These are phyloP conservation scores for Tenrec ecaudatus DNA, from an alignment of 2,113 vertebrate species.

Conservation along the genomic window DNA sequence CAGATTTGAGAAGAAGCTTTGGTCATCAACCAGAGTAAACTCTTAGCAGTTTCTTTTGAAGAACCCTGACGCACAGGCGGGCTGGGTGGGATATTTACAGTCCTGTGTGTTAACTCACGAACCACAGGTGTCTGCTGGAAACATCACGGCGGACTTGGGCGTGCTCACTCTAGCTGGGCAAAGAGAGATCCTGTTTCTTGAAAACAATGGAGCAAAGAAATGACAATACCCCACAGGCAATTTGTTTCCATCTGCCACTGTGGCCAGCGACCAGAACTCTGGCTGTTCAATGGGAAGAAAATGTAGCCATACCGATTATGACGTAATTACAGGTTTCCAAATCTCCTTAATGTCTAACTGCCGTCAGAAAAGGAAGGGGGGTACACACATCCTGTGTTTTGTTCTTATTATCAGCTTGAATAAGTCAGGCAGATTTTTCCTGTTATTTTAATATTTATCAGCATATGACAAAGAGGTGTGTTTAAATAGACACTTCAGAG, in stretches of 20 bases:
- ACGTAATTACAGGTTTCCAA: conserved; percentile 76
- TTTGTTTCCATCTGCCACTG: conserved; percentile 77
- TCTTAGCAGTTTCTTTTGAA: conserved; percentile 76
- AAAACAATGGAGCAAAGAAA: conserved; percentile 73
- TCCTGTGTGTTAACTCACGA: conserved; percentile 71
- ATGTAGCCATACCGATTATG: conserved; percentile 68
- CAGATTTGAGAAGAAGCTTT: conserved; percentile 77
- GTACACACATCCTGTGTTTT: conserved; percentile 88
- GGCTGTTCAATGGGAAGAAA: conserved; percentile 68
- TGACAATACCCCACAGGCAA: conserved; percentile 71
- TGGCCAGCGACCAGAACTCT: conserved; percentile 69
- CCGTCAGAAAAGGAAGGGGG: conserved; percentile 84
- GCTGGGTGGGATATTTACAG: conserved; percentile 58
- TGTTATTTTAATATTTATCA: conserved; percentile 91
- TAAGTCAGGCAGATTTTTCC: conserved; percentile 93
- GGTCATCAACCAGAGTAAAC: conserved; percentile 87
- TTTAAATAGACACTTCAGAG: conserved; percentile 76
- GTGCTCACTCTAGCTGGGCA: conserved; percentile 51
- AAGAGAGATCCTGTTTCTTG: conserved; percentile 47
- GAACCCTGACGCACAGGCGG: conserved; percentile 76
- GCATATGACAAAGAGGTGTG: conserved; percentile 78
- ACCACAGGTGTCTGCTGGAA: conserved; percentile 20
- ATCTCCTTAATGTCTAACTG: conserved; percentile 79
- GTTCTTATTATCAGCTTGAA: conserved; percentile 88
- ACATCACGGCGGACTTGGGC: conserved; percentile 63